phyloP scores from a whole-genome alignment of 1,140 invertebrate species.

The Brachystomella parvula region DNA sequence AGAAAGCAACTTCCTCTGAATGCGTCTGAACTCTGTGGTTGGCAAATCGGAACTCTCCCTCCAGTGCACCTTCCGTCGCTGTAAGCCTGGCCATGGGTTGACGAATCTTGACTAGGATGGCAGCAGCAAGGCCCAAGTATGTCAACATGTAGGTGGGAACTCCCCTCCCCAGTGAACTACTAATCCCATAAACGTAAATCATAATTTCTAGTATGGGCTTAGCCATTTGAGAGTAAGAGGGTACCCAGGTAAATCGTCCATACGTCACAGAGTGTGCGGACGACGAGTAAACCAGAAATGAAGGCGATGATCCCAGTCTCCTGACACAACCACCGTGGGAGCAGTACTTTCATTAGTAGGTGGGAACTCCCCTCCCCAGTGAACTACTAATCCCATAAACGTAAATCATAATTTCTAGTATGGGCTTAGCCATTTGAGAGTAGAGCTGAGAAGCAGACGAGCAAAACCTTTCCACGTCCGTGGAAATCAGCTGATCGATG shows the following conservation, averaged over 20 bases:
- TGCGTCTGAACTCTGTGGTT: conserved; percentile 94
- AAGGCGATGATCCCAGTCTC: conserved; percentile 69
- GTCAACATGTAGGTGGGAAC: conserved; percentile 74
- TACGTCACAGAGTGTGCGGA: conserved; percentile 86
- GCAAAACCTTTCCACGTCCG: conserved; percentile 95
- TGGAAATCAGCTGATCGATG: conserved; percentile 90
- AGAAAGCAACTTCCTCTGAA: conserved; percentile 96
- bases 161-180: conserved; percentile 68
- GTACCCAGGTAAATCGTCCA: conserved; percentile 95
- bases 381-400: conserved; percentile 77
- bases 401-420: conserved; percentile 90
- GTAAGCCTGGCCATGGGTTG: conserved; percentile 81
- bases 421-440: conserved; percentile 93
- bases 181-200: conserved; percentile 85
- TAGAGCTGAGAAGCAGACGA: conserved; percentile 90
- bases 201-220: conserved; percentile 92
- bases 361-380: conserved; percentile 67
- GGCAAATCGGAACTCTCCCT: conserved; percentile 95
- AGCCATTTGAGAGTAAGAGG: conserved; percentile 92
- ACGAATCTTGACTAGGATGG: conserved; percentile 67
- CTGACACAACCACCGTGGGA: conserved; percentile 65
- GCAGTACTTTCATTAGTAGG: conserved; percentile 75
- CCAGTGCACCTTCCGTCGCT: conserved; percentile 86
- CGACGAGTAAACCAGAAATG: conserved; percentile 71
- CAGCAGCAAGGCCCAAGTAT: conserved; percentile 76